These are phyloP conservation scores for Collichthys lucidus DNA, from an alignment of 2,113 vertebrate genomes.

Conservation along the genomic window DNA sequence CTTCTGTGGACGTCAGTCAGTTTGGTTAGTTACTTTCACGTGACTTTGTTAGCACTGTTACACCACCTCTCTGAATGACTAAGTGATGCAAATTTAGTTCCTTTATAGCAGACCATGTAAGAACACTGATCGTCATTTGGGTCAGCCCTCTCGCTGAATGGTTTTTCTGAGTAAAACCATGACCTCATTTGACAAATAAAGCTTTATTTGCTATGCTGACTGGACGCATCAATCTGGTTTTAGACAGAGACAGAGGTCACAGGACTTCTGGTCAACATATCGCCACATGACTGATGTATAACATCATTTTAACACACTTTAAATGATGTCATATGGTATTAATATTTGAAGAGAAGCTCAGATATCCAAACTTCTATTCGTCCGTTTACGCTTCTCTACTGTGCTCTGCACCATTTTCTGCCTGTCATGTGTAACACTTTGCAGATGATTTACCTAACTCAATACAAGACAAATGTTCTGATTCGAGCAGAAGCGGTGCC, in stretches of 20 bases:
- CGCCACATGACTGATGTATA: not conserved
- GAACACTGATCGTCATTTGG: not conserved
- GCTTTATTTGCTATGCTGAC: not conserved
- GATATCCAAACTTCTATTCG: not conserved
- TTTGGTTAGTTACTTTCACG: not conserved
- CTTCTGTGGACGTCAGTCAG: not conserved
- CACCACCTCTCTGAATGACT: no score
- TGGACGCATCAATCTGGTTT: slow-evolving; percentile 1
- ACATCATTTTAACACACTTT: slow-evolving; percentile 20
- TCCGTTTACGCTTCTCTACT: not conserved
- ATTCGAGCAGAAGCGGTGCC: not conserved
- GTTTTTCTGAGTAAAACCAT: not conserved
- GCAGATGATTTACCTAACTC: not conserved
- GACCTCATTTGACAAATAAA: slow-evolving; percentile 6
- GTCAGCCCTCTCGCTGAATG: not conserved
- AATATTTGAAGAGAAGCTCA: not conserved
- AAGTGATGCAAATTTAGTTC: not conserved
- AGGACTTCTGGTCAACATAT: not conserved
- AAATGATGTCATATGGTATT: not conserved
- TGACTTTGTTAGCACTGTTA: no score
- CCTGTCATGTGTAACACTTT: not conserved
- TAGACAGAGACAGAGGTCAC: not conserved
- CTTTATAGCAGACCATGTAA: not conserved
- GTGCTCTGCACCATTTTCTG: not conserved
- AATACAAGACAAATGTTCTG: not conserved